Base-by-base conservation (phyloP, 2,888 invertebrate species). In the Agrochola circellaris region DNA sequence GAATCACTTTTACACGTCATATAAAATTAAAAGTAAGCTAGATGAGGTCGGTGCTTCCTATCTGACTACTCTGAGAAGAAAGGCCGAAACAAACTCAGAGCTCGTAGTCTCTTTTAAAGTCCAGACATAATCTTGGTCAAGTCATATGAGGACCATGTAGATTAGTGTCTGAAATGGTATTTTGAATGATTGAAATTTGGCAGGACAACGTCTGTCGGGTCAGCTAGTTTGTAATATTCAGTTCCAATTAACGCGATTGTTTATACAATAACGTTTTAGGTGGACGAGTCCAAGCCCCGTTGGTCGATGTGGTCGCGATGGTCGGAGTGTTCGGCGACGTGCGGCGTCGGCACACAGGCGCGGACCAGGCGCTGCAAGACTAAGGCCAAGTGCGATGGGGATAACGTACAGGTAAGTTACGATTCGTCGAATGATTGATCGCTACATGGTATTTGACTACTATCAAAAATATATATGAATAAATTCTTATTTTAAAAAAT, bases 221-320 rank as follows among this genome's bases (percentile, higher is more conserved):
- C 56, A n/a, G 56, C 58, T 15, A 58, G 15, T 26, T 26, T 58
- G 15, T 58, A 58, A 7, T 26, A 58, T 58, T n/a, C n/a, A n/a
- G n/a, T 58, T 58, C 2, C 58, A 58, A n/a, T 58, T 26, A 26
- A 26, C 15, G 23, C 23, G 8, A 15, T 15, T n/a, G n/a, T 38
- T 2, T 26, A 20, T n/a, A 42, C 26, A 66, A 4, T 30, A 62
- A 34, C 23, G 26, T 54, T 72, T 15, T 30, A 73, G 74, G 79
- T 76, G 48, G 80, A 90, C 77, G 90, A 75, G 83, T 86, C 66
- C 66, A 84, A 79, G 34, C 82, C 89, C 0, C 89, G 88, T 0
- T 97, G 97, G 97, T 95, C 96, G 0, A 75, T 89, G 0, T 97
- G 97, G 97, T 95, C 97, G 5, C 86, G 88, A 0, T 98, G 97